Base-by-base conservation (phyloP, 2,888 invertebrate species). In the Allygus modestus region DNA sequence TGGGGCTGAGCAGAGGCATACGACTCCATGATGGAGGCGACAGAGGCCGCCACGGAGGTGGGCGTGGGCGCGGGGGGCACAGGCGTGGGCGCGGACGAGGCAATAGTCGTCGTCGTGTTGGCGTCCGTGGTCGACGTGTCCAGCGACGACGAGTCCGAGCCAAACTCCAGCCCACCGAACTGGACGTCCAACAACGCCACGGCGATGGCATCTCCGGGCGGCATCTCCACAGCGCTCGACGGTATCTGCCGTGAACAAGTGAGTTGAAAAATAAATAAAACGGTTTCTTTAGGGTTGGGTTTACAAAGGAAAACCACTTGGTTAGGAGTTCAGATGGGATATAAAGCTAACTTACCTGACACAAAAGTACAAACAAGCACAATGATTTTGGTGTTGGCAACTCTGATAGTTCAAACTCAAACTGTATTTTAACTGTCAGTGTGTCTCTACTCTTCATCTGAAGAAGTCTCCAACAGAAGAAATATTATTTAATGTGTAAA, bases 141-240 rank as follows among this genome's bases (percentile, higher is more conserved):
- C 87, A 92, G 92, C 75, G 90, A 89, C 61, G 91, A 91, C 58
- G 84, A 81, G 17, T 84, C 85, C 7, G 85, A 41, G 33, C 86
- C 86, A 71, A 88, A 87, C 77, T 88, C 88, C 12, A 87, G 87
- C 37, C 86, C 86, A 11, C 87, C 87, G 91, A 98, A 98, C 92
- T 98, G 98, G 87, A 98, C 97, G 91, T 98, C 98, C 88, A 98
- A 92, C 90, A 95, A 95, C 86, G 93, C 93, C 87, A 94, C 94
- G 87, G 94, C 94, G 84, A 95, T 92, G 89, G 97, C 97, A 86
- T 97, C 98, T 85, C 92, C 92, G 23, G 88, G 88, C 0, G 98
- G 98, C 98, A 98, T 98, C 91, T 98, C 98, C 54, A 99, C 98
- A 28, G 98, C 98, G 84, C 95, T 95, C 82, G 97, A 93, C 61